These are phyloP conservation scores for Macropodus opercularis DNA, from an alignment of 2,797 vertebrate genomes.

Conservation along the genomic window DNA sequence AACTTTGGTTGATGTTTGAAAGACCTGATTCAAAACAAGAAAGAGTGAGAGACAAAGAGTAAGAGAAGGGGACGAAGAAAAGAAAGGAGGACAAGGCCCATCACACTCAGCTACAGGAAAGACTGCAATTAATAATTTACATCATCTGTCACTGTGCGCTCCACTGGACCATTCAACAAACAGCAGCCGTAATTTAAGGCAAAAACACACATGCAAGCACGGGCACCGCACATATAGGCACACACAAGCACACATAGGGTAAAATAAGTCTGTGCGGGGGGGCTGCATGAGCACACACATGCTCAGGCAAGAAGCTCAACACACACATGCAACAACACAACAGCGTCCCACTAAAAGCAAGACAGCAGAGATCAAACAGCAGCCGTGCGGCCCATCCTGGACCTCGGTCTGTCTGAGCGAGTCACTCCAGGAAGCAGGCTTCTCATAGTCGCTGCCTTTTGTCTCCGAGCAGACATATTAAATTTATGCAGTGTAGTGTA, in stretches of 20 bases:
- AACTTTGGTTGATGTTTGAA: constrained; percentile 33
- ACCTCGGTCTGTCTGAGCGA: constrained; percentile 24
- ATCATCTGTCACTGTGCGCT: constrained; percentile 86
- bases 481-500: constrained; percentile 71
- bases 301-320: constrained; percentile 32
- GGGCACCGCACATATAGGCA: constrained; percentile 2
- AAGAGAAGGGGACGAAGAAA: constrained; percentile 39
- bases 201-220: constrained; percentile 63
- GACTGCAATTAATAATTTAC: constrained; percentile 86
- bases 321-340: not conserved
- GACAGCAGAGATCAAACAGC: constrained; percentile 44
- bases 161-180: constrained; percentile 86
- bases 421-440: constrained; percentile 36
- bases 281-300: constrained; percentile 39
- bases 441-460: constrained; percentile 50
- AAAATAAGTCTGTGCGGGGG: constrained; percentile 32
- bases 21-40: constrained; percentile 19
- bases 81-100: constrained; percentile 70
- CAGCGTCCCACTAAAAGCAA: constrained; percentile 40
- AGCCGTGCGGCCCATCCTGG: constrained; percentile 18
- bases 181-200: constrained; percentile 83
- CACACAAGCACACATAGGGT: constrained; percentile 2
- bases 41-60: constrained; percentile 54
- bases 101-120: constrained; percentile 84
- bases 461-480: constrained; percentile 69